Evolutionary conservation across 2,797 vertebrate genomes (phyloP).

Genomic region (Manis crassicaudata): DNA sequence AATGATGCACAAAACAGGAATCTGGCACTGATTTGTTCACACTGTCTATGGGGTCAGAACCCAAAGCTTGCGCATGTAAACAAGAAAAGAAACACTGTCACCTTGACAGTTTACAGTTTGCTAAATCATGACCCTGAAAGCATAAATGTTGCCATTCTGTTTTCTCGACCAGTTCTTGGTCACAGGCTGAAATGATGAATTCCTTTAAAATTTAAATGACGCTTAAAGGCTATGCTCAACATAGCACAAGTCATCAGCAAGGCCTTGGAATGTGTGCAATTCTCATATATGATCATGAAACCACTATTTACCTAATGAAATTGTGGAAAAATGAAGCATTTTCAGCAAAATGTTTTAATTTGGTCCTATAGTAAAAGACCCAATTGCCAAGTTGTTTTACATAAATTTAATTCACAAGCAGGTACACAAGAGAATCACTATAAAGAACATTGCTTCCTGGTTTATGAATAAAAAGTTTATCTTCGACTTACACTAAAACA

Average conservation of each 20-base stretch:
- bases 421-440: constrained; percentile 91
- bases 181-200: constrained; percentile 61
- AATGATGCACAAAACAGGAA: constrained; percentile 72
- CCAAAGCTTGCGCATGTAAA: constrained; percentile 88
- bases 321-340: constrained; percentile 85
- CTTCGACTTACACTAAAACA: constrained; percentile 93
- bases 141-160: constrained; percentile 67
- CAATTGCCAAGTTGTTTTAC: constrained; percentile 84
- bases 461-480: constrained; percentile 88
- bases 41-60: constrained; percentile 85
- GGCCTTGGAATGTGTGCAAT: constrained; percentile 69
- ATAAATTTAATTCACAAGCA: constrained; percentile 89
- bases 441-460: constrained; percentile 89
- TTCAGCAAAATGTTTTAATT: constrained; percentile 85
- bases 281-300: constrained; percentile 71
- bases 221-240: constrained; percentile 76
- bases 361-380: constrained; percentile 85
- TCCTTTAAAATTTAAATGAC: constrained; percentile 79
- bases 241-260: constrained; percentile 80
- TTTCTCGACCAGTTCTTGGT: constrained; percentile 74
- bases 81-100: constrained; percentile 86
- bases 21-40: constrained; percentile 86
- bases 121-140: constrained; percentile 80
- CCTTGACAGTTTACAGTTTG: constrained; percentile 79
- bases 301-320: constrained; percentile 79